phyloP scores from a whole-genome alignment of 2,888 invertebrate species.

The Emesis castigata region DNA sequence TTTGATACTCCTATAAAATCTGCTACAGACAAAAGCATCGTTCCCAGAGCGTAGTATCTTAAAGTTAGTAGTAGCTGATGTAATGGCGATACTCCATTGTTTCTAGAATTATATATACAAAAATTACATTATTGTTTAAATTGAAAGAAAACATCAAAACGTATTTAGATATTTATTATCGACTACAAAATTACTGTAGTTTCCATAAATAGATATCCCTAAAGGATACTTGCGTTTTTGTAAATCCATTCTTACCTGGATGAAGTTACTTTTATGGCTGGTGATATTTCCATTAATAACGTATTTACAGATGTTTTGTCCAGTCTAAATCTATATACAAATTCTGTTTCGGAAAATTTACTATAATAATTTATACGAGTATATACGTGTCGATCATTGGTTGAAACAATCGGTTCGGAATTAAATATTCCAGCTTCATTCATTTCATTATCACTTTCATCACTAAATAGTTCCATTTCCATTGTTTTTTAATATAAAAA shows the following conservation, averaged over 20 bases:
- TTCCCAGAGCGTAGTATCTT: slow-evolving; percentile 66
- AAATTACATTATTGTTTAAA: background rate
- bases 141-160: background rate
- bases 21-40: slow-evolving; percentile 65
- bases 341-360: background rate
- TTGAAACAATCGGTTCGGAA: background rate
- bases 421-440: background rate
- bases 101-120: slow-evolving; percentile 39
- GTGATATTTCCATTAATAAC: background rate
- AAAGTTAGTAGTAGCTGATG: slow-evolving; percentile 64
- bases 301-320: background rate
- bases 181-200: background rate
- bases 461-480: background rate
- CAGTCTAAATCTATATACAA: background rate
- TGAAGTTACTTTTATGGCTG: background rate
- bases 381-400: background rate
- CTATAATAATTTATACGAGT: background rate
- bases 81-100: slow-evolving; percentile 61
- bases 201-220: background rate
- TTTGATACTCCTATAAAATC: slow-evolving; percentile 67
- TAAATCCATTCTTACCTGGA: background rate
- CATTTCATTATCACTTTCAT: background rate
- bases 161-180: no score
- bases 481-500: background rate
- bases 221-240: background rate